Percentiles rank a stretch among this genome's conserved stretches.
Conservation (phyloP, 2,797 vertebrate species). For the Gymnocypris eckloni region DNA sequence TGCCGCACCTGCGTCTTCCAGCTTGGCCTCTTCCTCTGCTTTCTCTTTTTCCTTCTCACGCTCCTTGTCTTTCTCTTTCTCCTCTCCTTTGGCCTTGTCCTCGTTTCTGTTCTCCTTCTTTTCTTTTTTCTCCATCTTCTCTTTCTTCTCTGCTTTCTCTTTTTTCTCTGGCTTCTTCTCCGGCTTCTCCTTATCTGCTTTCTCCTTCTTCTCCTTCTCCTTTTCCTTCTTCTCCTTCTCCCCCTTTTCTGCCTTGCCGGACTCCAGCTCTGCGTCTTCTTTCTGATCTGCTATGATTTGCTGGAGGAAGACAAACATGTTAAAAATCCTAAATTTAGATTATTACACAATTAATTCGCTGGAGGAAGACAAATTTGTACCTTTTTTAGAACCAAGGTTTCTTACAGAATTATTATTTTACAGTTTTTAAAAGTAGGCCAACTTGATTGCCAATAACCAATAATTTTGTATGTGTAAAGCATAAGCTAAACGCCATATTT, state of each 20-base stretch:
- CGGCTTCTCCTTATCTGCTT: conserved; percentile 75
- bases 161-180: conserved; percentile 52
- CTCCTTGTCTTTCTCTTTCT: conserved; percentile 69
- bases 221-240: conserved; percentile 47
- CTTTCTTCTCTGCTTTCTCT: conserved; percentile 52
- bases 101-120: conserved; percentile 72
- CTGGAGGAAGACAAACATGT: conserved; percentile 60
- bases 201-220: conserved; percentile 65
- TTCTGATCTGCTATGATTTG: conserved; percentile 84
- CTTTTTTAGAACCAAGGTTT: not conserved
- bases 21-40: conserved; percentile 74
- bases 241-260: conserved; percentile 70
- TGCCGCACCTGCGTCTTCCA: conserved; percentile 70
- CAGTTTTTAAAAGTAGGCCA: not conserved
- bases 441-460: not conserved
- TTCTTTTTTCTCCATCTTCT: conserved; percentile 64
- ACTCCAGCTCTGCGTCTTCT: conserved; percentile 76
- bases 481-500: not conserved
- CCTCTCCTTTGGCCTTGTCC: conserved; percentile 69
- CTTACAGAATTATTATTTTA: not conserved
- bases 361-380: not conserved
- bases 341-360: not conserved
- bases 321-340: not conserved
- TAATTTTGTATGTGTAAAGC: not conserved
- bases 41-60: conserved; percentile 74